phyloP scores from a whole-genome alignment of 2,113 vertebrate species.

The cattle (Bos taurus) region DNA sequence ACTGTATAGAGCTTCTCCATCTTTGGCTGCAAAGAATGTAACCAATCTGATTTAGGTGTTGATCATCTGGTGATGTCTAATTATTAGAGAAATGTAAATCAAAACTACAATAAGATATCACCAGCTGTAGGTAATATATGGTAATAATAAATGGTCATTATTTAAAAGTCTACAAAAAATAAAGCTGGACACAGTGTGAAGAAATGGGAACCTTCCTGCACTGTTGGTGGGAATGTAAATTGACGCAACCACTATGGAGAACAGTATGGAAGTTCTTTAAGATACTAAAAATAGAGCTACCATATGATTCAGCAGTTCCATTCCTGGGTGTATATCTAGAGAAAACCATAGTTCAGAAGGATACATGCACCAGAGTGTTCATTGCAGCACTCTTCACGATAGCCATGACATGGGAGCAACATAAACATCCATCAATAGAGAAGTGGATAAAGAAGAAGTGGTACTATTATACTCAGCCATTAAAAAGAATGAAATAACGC shows the following conservation, averaged over 20 bases:
- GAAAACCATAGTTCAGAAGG: neutral
- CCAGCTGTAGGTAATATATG: neutral
- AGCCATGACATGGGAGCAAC: neutral
- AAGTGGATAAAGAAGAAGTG: neutral
- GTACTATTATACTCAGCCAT: neutral
- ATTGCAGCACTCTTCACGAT: neutral
- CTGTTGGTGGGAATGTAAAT: neutral
- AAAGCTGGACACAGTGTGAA: neutral
- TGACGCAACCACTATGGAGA: neutral
- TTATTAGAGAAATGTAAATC: neutral
- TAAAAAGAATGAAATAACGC: neutral
- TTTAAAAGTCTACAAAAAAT: neutral
- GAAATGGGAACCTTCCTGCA: neutral
- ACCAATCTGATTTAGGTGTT: too few species aligned
- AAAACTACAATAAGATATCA: neutral
- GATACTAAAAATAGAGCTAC: neutral
- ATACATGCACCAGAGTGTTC: neutral
- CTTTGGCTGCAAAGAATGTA: too few species aligned
- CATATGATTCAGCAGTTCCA: neutral
- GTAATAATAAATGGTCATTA: neutral
- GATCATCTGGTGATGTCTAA: too few species aligned
- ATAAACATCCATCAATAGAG: neutral
- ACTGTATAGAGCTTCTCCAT: too few species aligned
- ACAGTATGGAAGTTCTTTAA: neutral
- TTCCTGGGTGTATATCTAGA: neutral